A percentile compares a stretch with the other conserved stretches of the same genome.
phyloP scores from a whole-genome alignment of 2,888 invertebrate genomes.

The Syrphus vitripennis region DNA sequence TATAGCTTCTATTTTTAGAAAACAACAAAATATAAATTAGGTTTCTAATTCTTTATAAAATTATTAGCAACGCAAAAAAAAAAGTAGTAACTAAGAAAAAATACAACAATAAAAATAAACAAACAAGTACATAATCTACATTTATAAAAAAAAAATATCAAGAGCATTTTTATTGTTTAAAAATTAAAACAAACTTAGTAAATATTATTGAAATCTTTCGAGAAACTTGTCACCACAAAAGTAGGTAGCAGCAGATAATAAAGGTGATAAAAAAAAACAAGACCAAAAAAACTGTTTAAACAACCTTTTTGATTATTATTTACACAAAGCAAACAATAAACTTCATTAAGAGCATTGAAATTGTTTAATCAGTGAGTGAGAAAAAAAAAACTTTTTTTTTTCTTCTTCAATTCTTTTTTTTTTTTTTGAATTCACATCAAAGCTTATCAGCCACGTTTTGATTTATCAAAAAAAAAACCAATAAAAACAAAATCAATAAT shows the following conservation, averaged over 20 bases:
- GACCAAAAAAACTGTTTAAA: background rate
- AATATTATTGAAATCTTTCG: background rate
- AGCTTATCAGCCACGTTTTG: background rate
- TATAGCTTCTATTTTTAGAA: background rate
- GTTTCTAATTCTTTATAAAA: background rate
- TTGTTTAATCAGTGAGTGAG: background rate
- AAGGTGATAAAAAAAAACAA: background rate
- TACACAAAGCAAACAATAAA: background rate
- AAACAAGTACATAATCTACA: background rate
- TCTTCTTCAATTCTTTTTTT: background rate
- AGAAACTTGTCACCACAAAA: background rate
- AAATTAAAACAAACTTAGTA: background rate
- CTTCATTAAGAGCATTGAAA: background rate
- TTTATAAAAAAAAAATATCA: background rate
- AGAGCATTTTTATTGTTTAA: background rate
- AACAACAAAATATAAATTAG: background rate
- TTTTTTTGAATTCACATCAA: background rate
- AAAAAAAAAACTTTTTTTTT: background rate
- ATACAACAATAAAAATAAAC: background rate
- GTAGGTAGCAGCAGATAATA: background rate
- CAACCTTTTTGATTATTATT: conserved; percentile 3
- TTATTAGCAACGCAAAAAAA: no score
- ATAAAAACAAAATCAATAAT: background rate
- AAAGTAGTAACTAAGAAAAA: no score
- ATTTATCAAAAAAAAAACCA: background rate